Evolutionary conservation across 2,888 invertebrate genomes (phyloP).

Genomic region (Cheilosia vernalis): DNA sequence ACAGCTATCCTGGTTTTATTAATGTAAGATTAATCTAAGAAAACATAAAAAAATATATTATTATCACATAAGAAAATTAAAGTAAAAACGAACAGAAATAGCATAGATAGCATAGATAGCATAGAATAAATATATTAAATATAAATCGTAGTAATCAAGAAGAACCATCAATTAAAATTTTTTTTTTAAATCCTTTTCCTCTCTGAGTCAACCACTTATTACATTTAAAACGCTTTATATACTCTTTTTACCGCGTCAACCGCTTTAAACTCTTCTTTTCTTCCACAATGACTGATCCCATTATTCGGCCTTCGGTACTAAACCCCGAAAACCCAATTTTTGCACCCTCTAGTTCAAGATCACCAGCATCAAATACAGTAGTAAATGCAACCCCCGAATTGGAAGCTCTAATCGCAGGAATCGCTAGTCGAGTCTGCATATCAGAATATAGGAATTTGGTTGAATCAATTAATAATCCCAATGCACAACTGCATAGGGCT

Average conservation of each 20-base stretch:
- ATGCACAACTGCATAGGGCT: slow-evolving; percentile 6
- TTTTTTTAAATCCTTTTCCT: too few species aligned
- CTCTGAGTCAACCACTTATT: too few species aligned
- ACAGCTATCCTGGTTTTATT: too few species aligned
- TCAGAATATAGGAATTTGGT: slow-evolving; percentile 7
- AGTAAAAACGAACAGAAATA: too few species aligned
- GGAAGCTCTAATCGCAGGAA: slow-evolving; percentile 15
- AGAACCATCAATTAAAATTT: neutral
- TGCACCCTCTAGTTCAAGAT: neutral
- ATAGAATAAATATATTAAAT: neutral
- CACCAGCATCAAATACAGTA: neutral
- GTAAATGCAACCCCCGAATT: slow-evolving; percentile 12
- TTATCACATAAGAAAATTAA: too few species aligned
- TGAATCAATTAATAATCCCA: slow-evolving; percentile 5
- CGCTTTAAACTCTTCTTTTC: too few species aligned
- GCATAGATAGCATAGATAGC: too few species aligned
- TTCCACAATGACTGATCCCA: slow-evolving; percentile 11
- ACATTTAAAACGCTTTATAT: neutral
- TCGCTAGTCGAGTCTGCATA: slow-evolving; percentile 14
- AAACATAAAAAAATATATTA: too few species aligned
- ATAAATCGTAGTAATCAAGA: neutral
- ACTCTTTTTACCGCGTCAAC: neutral
- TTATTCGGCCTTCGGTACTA: slow-evolving; percentile 2
- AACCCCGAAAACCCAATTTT: slow-evolving; percentile 3
- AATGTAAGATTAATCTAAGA: too few species aligned